These are phyloP conservation scores for Myzus persicae DNA, from an alignment of 1,140 invertebrate species.

Conservation along the genomic window DNA sequence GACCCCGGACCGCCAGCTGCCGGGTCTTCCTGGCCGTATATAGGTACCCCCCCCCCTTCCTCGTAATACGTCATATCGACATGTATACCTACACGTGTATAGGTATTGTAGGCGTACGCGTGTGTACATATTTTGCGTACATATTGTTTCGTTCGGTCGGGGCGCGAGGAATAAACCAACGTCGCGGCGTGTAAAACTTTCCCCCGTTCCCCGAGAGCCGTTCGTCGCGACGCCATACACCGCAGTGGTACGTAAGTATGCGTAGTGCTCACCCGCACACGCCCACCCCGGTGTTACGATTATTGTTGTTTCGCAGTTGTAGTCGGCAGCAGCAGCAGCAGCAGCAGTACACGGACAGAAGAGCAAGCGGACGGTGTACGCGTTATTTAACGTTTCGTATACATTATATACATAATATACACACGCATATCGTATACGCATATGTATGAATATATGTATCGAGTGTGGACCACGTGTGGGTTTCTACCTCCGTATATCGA, in stretches of 20 bases:
- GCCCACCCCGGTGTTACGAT: neutral
- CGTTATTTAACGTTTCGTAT: neutral
- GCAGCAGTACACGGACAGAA: neutral
- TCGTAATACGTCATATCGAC: neutral
- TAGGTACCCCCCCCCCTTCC: too few relatives aligned
- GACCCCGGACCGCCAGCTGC: neutral
- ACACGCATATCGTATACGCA: too few relatives aligned
- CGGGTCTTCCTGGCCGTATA: neutral
- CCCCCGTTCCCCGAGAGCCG: neutral
- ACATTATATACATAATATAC: neutral
- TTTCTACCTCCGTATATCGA: neutral
- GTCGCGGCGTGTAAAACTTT: neutral
- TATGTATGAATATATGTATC: neutral
- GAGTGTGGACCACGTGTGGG: neutral
- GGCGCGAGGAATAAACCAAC: neutral
- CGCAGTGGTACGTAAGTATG: neutral
- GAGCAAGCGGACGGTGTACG: neutral
- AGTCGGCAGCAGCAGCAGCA: neutral
- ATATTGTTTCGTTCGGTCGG: neutral
- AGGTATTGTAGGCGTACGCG: neutral
- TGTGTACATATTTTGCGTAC: neutral
- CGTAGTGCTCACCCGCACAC: too few relatives aligned
- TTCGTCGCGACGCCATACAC: neutral
- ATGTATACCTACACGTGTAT: neutral
- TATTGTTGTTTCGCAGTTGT: conserved; percentile 7